A percentile compares a stretch with the other conserved stretches of the same genome.
Evolutionary conservation across 2,797 vertebrate species (phyloP).

Genomic region (Eospalax fontanierii): DNA sequence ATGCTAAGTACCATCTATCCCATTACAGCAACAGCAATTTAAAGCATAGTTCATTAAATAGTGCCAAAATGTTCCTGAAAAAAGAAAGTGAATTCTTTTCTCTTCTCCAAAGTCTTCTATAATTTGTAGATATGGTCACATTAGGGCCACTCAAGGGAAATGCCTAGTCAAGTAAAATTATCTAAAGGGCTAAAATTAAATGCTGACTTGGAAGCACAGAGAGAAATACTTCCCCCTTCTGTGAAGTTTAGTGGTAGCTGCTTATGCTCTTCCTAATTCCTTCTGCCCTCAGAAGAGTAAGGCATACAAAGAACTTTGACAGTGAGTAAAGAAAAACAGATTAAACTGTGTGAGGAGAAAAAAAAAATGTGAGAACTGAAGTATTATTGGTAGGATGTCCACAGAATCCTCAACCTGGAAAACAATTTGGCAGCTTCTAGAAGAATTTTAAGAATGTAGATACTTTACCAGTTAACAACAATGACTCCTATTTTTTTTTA

Average conservation of each 20-base stretch:
- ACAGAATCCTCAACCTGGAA: conserved; percentile 47
- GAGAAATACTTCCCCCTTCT: conserved; percentile 38
- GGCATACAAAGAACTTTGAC: neutral
- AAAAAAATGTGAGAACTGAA: conserved; percentile 11
- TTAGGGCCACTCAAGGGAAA: conserved; percentile 61
- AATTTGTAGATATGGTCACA: conserved; percentile 48
- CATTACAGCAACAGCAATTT: conserved; percentile 64
- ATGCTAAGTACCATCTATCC: conserved; percentile 12
- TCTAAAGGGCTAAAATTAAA: conserved; percentile 59
- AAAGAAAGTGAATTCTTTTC: conserved; percentile 48
- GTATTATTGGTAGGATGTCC: neutral
- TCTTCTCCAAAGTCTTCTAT: neutral
- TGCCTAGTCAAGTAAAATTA: conserved; percentile 57
- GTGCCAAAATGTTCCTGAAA: conserved; percentile 45
- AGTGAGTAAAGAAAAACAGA: conserved; percentile 17
- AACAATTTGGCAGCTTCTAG: conserved; percentile 62
- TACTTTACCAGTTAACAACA: conserved; percentile 55
- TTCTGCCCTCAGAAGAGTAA: conserved; percentile 17
- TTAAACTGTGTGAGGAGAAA: neutral
- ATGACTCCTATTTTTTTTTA: neutral
- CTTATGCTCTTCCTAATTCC: neutral
- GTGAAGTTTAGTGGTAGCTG: conserved; percentile 26
- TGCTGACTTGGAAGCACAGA: conserved; percentile 13
- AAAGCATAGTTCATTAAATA: conserved; percentile 52
- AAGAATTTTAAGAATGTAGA: conserved; percentile 35